phyloP scores from a whole-genome alignment of 2,113 vertebrate species.

The Amphiprion percula region DNA sequence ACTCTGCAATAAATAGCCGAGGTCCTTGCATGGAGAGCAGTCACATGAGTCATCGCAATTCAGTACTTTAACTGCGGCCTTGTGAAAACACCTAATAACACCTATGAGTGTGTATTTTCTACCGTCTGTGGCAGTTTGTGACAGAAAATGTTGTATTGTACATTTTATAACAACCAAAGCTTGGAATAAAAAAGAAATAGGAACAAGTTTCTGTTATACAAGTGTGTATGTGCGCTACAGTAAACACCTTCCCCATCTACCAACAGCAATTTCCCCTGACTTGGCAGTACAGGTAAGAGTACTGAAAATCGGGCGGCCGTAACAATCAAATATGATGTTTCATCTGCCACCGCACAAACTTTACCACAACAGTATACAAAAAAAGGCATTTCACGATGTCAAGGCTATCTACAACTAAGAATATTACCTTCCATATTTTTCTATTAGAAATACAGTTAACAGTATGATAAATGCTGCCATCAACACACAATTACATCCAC shows the following conservation, averaged over 20 bases:
- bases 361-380: neutral
- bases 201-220: slow-evolving; percentile 9
- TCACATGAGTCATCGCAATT: slow-evolving; percentile 69
- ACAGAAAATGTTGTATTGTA: slow-evolving; percentile 43
- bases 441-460: neutral
- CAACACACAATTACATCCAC: slow-evolving; percentile 3
- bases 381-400: too few relatives aligned
- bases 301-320: slow-evolving; percentile 6
- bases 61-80: slow-evolving; percentile 59
- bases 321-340: slow-evolving; percentile 28
- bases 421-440: too few relatives aligned
- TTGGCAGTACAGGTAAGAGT: slow-evolving; percentile 9
- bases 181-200: slow-evolving; percentile 29
- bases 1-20: slow-evolving; percentile 71
- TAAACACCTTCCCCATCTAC: slow-evolving; percentile 15
- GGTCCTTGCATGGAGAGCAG: slow-evolving; percentile 64
- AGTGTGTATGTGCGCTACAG: neutral
- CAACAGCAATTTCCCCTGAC: slow-evolving; percentile 13
- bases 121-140: slow-evolving; percentile 26
- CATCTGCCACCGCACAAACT: slow-evolving; percentile 19
- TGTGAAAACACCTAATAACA: slow-evolving; percentile 63
- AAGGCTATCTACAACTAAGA: too few relatives aligned
- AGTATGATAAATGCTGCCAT: neutral
- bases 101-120: slow-evolving; percentile 41
- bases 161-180: slow-evolving; percentile 36